A percentile compares a stretch with the other conserved stretches of the same genome.
Conservation (phyloP, 2,888 invertebrate species). For the Galerucella nymphaeae region DNA sequence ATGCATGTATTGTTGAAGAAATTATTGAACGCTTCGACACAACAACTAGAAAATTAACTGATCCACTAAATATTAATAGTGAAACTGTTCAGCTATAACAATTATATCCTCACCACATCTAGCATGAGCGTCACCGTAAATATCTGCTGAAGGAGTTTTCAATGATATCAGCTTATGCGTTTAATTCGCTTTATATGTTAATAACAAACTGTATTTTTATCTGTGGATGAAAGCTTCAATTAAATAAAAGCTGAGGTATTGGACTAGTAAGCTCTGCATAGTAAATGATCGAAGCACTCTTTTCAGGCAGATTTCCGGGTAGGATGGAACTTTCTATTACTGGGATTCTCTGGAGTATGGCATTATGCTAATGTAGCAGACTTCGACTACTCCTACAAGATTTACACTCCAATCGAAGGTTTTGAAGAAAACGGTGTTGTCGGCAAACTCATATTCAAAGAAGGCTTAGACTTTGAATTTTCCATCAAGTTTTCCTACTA, state of each 20-base stretch:
- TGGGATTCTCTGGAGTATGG: constrained; percentile 85
- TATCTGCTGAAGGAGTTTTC: no score
- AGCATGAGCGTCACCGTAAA: no score
- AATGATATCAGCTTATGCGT: no score
- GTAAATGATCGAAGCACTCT: constrained; percentile 34
- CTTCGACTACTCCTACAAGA: constrained; percentile 81
- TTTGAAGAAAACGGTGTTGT: constrained; percentile 83
- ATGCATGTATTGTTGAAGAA: no score
- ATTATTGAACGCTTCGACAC: no score
- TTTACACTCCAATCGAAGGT: constrained; percentile 82
- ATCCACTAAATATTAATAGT: no score
- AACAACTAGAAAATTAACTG: no score
- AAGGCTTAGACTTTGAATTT: constrained; percentile 76
- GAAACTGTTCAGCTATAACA: no score
- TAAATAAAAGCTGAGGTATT: constrained; percentile 14
- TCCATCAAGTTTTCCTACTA: constrained; percentile 76
- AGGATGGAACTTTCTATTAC: constrained; percentile 79
- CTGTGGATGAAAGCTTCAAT: constrained; percentile 1
- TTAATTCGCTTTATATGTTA: no score
- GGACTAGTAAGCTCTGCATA: constrained; percentile 11
- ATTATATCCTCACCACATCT: no score
- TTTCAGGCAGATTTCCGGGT: constrained; percentile 78
- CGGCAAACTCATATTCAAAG: constrained; percentile 74
- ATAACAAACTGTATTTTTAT: background rate
- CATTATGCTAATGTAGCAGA: constrained; percentile 75